Base-by-base conservation (phyloP, 2,113 vertebrate species). In the Ancistrus triradiatus region DNA sequence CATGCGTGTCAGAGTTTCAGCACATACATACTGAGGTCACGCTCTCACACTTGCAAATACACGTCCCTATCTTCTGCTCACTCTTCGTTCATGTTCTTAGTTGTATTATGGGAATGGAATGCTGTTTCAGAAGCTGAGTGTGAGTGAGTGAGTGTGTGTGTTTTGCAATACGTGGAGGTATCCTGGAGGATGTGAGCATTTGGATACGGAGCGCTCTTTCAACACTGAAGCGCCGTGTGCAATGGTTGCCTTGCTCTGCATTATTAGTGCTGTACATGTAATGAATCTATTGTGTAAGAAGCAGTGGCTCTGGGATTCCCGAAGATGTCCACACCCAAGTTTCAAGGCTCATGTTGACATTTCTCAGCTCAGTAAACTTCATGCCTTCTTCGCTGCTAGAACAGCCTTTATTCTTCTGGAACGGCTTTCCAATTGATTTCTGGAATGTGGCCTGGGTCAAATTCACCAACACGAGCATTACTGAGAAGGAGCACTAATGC, bases 201-300 rank as follows among this genome's bases (percentile, higher is more conserved):
- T 13, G 47, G 73, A 76, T 59, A 57, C 33, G 9, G 63, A 38
- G 63, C 10, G 18, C 33, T 72, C 35, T 67, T 52, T 67, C 18
- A 1, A 63, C 72, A 72, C 65, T 50, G 69, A 4, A 55, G 66
- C 59, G 68, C 77, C 81, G 75, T 73, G 70, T n/a, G 74, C 78
- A 82, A 81, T 83, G 48, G 82, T 84, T 74, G 69, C 79, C 59
- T n/a, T 63, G n/a, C n/a, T 57, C 59, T 46, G 31, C 14, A 6
- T 13, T 4, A 11, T 17, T n/a, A 37, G n/a, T 38, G n/a, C 3
- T 31, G 40, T 25, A 27, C 48, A n/a, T 51, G 35, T 13, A 4
- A 28, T 28, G 17, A 60, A 60, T 59, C 6, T 13, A 28, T n/a
- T 27, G 7, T 43, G 3, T 7, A 50, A 57, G 46, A 63, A 52